Evolutionary conservation across 1,140 invertebrate genomes (phyloP), one percentile per base, ranked within the genome.

Genomic region (Drosophila ambigua): DNA sequence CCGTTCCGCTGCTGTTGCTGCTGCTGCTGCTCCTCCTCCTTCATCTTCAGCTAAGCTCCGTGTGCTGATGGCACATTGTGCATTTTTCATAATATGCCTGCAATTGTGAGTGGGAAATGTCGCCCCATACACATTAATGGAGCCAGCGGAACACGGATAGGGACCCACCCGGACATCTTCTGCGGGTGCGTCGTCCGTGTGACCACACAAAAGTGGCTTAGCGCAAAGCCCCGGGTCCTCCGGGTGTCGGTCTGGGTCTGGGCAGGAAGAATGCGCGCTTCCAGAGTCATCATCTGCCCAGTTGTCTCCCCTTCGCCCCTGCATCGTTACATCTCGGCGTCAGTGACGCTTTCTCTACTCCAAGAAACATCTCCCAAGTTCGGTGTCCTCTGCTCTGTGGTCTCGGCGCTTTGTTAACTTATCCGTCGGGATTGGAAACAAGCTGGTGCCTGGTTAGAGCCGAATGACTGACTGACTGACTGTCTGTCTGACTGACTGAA

Each of bases 71-170:
- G 72, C 54, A 77, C 84, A 68, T 64, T 80, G 62, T 81, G 77
- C 84, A 89, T 89, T 89, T 89, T 80, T 89, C 79, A 88, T 88
- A 79, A 73, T 72, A 71, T 72, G 49, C 53, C 60, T 67, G 76
- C 78, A 77, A 79, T 73, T 68, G 61, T 77, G 72, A 71, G 60
- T 72, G 53, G 71, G 67, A 78, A 78, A 68, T 53, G 63, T 67
- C 64, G 62, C 46, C 45, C 53, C 68, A 23, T 57, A 52, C 57
- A 77, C 69, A 72, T 72, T 78, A 78, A 72, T 57, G 57, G 75
- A 59, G 62, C 44, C 54, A 49, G 54, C 49, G 67, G 16, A 48
- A 23, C 41, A 45, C 15, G 60, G 26, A 24, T 26, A 16, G 52
- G 51, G 35, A 20, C 20, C 20, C 20, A 20, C 2, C 20, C 20